These are phyloP conservation scores for Aurelia sp. DNA, from an alignment of 30 jellyfish, hydroid and myxozoan genomes.

Conservation along the genomic window DNA sequence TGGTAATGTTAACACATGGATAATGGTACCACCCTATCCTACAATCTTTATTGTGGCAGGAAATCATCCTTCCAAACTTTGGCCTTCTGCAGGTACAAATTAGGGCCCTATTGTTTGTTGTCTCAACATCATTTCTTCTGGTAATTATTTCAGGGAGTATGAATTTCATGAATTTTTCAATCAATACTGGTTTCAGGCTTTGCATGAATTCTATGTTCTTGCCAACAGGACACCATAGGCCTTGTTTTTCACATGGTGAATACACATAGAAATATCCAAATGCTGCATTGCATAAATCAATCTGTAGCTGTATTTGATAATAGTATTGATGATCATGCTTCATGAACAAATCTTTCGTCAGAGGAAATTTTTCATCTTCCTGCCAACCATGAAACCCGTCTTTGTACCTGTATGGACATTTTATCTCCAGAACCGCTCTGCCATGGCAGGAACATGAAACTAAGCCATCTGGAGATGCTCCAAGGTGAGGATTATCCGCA, in stretches of 20 bases:
- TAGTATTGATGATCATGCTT: conserved; percentile 11
- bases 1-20: conserved; percentile 46
- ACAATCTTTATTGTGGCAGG: conserved; percentile 31
- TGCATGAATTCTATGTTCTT: conserved; percentile 1
- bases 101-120: background rate
- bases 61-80: conserved; percentile 44
- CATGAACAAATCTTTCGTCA: conserved; percentile 1
- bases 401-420: conserved; percentile 43
- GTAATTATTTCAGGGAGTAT: conserved; percentile 41
- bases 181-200: conserved; percentile 1
- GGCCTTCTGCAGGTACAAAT: conserved; percentile 47
- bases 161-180: conserved; percentile 25
- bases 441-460: conserved; percentile 37
- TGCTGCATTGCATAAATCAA: conserved; percentile 10
- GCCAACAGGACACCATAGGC: background rate
- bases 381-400: conserved; percentile 49
- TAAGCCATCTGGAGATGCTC: conserved; percentile 52
- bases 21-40: conserved; percentile 36
- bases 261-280: conserved; percentile 32
- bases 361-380: conserved; percentile 27
- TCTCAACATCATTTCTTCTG: conserved; percentile 16
- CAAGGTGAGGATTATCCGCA: conserved; percentile 43
- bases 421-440: conserved; percentile 33
- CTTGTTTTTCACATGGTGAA: conserved; percentile 2
- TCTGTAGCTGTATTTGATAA: conserved; percentile 35